Base-by-base conservation (phyloP, 1,140 invertebrate species). In the Maniola jurtina region DNA sequence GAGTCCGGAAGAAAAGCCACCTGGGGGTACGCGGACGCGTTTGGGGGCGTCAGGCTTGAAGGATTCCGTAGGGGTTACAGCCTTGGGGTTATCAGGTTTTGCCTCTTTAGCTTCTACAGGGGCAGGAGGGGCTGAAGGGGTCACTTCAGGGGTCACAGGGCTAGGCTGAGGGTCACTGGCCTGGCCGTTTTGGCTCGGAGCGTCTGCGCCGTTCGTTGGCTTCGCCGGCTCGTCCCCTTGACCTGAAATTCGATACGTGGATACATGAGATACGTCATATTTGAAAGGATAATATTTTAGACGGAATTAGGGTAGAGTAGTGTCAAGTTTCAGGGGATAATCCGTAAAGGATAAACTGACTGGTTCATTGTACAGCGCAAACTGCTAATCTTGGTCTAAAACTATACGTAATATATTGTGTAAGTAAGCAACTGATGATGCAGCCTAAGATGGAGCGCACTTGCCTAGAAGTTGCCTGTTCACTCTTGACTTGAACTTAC, bases 1-100 rank as follows among this genome's bases (percentile, higher is more conserved):
- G 15, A 93, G 86, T 6, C 92, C 92, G 0, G 92, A 92, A 5
- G 92, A 93, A 75, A 91, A 93, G 4, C 92, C 92, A 50, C 92
- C 92, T 5, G 92, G 92, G 7, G 92, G 92, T n/a, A 93, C 92
- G 55, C 92, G 87, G 10, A 84, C 83, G 66, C 92, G 88, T 64
- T 81, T 87, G 6, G 84, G 83, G 1, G 84, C 60, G 48, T 87
- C 87, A 9, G 65, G 68, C 58, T 70, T 79, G 42, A 14, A 52
- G 48, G 71, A 38, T 65, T 72, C 71, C 0, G 78, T 72, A 8
- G 72, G 73, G 45, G 72, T 74, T 11, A 75, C 76, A 0, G 68
- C 69, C 48, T 75, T 77, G 15, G 75, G 71, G 54, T 63, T 63
- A 2, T 66, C 78, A 0, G 68, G 40, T 15, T 74, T 77, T 0